Conservation (phyloP, 2,888 invertebrate species). For the Syritta pipiens region DNA sequence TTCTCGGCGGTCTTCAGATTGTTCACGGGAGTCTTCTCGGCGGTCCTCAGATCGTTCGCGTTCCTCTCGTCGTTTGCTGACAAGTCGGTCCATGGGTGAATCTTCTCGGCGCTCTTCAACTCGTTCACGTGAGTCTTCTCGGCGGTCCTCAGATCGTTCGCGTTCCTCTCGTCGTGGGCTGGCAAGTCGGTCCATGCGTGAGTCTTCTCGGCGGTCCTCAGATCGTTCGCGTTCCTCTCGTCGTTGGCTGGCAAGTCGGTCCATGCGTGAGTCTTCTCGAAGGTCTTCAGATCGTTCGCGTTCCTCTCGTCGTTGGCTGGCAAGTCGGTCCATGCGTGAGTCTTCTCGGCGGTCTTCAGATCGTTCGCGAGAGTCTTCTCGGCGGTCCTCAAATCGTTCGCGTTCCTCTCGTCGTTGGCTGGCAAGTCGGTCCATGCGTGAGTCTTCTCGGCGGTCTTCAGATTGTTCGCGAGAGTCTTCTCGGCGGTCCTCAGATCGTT, state of each 20-base stretch:
- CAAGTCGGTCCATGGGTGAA: background rate
- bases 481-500: background rate
- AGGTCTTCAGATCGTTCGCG: background rate
- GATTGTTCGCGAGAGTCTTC: too few relatives aligned
- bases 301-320: too few relatives aligned
- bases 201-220: background rate
- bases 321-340: background rate
- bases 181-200: background rate
- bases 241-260: background rate
- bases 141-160: background rate
- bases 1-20: background rate
- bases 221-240: background rate
- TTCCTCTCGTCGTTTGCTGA: background rate
- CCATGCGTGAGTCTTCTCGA: background rate
- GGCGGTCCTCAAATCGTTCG: background rate
- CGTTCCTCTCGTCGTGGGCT: conserved; percentile 1
- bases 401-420: background rate
- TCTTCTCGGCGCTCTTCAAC: background rate
- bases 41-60: background rate
- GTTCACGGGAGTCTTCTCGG: background rate
- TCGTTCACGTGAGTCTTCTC: background rate
- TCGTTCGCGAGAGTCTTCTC: background rate
- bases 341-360: background rate
- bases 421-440: background rate
- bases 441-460: too few relatives aligned